These are phyloP conservation scores for Zingel zingel DNA, from an alignment of 2,113 vertebrate species.

Conservation along the genomic window DNA sequence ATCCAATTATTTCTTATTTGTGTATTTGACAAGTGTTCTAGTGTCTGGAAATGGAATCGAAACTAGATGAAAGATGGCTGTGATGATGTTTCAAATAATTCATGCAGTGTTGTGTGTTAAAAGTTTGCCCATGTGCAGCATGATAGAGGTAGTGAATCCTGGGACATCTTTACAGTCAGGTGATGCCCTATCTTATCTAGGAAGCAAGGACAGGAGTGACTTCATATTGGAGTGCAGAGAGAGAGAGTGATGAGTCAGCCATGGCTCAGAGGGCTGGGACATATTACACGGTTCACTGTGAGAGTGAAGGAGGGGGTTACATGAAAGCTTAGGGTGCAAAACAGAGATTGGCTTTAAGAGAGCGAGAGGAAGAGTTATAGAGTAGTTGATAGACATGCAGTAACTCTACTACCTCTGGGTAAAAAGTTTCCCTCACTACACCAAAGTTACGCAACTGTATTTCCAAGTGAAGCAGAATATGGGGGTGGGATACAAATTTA, in stretches of 20 bases:
- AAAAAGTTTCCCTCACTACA: slow-evolving; percentile 17
- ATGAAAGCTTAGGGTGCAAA: slow-evolving; percentile 35
- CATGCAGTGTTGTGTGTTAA: slow-evolving; percentile 4
- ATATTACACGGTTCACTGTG: slow-evolving; percentile 64
- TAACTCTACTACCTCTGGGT: slow-evolving; percentile 25
- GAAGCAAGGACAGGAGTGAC: slow-evolving; percentile 57
- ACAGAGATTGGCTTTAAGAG: slow-evolving; percentile 39
- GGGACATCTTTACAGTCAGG: slow-evolving; percentile 49
- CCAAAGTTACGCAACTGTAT: neutral
- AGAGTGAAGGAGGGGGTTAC: slow-evolving; percentile 26
- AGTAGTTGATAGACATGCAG: slow-evolving; percentile 30
- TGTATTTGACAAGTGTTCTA: neutral
- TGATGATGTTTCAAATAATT: slow-evolving; percentile 25
- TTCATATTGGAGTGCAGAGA: slow-evolving; percentile 58
- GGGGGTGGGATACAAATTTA: neutral
- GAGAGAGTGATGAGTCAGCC: slow-evolving; percentile 76
- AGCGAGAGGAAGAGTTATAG: slow-evolving; percentile 8
- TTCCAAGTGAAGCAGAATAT: neutral
- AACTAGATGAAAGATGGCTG: slow-evolving; percentile 3
- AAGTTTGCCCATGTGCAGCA: slow-evolving; percentile 14
- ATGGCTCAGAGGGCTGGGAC: slow-evolving; percentile 49
- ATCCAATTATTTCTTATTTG: slow-evolving; percentile 68
- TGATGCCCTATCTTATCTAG: slow-evolving; percentile 54
- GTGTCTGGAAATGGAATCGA: slow-evolving; percentile 1
- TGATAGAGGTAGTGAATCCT: slow-evolving; percentile 44